Conservation (phyloP, 2,113 vertebrate genomes). For the Phyllostomus hastatus region DNA sequence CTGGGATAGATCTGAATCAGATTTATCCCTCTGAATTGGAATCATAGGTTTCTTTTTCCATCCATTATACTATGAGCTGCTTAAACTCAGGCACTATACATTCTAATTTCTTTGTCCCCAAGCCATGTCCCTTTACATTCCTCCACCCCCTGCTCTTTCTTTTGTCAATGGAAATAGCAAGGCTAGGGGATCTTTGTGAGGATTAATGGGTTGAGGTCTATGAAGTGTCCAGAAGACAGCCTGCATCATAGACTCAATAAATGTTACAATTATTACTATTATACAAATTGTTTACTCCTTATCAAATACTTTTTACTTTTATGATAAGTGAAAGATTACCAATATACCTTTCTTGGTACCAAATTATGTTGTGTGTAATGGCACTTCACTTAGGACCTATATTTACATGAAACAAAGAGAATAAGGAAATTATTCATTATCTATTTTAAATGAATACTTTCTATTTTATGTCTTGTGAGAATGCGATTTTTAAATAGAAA, state of each 20-base stretch:
- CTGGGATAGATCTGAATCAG: not conserved
- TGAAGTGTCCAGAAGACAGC: not conserved
- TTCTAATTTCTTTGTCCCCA: not conserved
- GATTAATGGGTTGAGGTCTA: not conserved
- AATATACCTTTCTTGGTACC: not conserved
- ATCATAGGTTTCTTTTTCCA: not conserved
- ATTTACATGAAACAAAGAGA: not conserved
- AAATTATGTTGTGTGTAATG: not conserved
- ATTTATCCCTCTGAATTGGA: not conserved
- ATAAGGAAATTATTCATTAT: not conserved
- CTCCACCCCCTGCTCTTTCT: not conserved
- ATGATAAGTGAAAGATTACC: not conserved
- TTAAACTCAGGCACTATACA: not conserved
- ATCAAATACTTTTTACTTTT: not conserved
- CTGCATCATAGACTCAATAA: no score
- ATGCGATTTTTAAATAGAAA: not conserved
- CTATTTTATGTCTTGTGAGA: not conserved
- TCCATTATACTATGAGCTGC: not conserved
- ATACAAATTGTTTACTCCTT: not conserved
- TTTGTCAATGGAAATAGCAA: not conserved
- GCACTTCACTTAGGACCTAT: not conserved
- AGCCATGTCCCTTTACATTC: rapidly evolving
- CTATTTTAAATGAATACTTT: not conserved
- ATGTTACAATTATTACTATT: not conserved
- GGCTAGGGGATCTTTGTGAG: no score